Percentiles rank a stretch among this genome's conserved stretches.
These are phyloP conservation scores for Lithobius niger DNA, from an alignment of 1,140 invertebrate species.

Conservation along the genomic window DNA sequence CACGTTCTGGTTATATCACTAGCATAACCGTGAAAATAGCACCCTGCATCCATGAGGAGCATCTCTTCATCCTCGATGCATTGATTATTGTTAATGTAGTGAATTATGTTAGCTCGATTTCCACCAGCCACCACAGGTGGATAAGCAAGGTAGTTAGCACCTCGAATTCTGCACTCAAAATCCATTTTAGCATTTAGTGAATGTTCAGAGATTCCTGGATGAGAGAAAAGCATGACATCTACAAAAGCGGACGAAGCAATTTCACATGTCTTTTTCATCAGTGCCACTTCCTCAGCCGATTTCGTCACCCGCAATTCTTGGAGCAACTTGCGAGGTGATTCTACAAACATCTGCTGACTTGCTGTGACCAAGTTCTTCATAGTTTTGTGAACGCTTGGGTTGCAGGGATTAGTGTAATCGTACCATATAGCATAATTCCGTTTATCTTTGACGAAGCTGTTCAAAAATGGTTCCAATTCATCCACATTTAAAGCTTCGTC, in stretches of 20 bases:
- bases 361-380: constrained; percentile 25
- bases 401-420: constrained; percentile 41
- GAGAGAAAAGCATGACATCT: constrained; percentile 50
- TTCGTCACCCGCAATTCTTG: constrained; percentile 59
- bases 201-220: constrained; percentile 56
- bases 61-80: constrained; percentile 55
- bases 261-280: constrained; percentile 69
- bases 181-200: constrained; percentile 78
- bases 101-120: constrained; percentile 80
- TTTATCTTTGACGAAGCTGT: constrained; percentile 7
- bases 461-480: constrained; percentile 38
- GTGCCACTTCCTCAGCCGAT: constrained; percentile 60
- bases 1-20: constrained; percentile 95
- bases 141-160: constrained; percentile 81
- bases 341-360: constrained; percentile 28
- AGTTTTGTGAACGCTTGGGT: constrained; percentile 39
- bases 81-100: constrained; percentile 91
- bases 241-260: constrained; percentile 67
- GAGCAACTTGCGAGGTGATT: constrained; percentile 36
- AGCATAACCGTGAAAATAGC: constrained; percentile 79
- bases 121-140: constrained; percentile 90
- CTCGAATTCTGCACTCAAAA: constrained; percentile 67
- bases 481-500: constrained; percentile 47
- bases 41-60: constrained; percentile 91
- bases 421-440: constrained; percentile 39